Conservation (phyloP, 2,888 invertebrate species). For the Helleia helle region DNA sequence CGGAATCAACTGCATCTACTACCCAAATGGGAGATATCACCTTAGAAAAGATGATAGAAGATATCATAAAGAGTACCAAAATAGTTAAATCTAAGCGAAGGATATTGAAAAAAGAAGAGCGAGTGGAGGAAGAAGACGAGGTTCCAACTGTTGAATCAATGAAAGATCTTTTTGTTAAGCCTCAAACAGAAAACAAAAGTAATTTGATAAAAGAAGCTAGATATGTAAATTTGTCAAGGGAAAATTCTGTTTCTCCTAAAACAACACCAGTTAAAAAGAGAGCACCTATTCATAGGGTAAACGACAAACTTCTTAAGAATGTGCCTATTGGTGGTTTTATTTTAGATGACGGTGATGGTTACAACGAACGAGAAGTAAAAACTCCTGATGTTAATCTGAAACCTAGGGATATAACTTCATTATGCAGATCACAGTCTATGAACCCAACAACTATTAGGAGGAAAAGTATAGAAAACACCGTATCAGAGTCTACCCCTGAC, state of each 20-base stretch:
- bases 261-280: slow-evolving; percentile 46
- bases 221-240: slow-evolving; percentile 56
- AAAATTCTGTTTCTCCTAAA: slow-evolving; percentile 61
- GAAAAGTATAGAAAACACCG: slow-evolving; percentile 33
- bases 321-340: slow-evolving; percentile 63
- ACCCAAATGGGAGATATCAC: slow-evolving; percentile 70
- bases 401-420: slow-evolving; percentile 21
- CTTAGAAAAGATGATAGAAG: slow-evolving; percentile 76
- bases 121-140: slow-evolving; percentile 35
- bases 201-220: slow-evolving; percentile 60
- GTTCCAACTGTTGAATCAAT: slow-evolving; percentile 40
- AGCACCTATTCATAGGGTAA: slow-evolving; percentile 44
- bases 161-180: slow-evolving; percentile 57
- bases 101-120: slow-evolving; percentile 38
- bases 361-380: slow-evolving; percentile 65
- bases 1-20: slow-evolving; percentile 62
- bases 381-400: slow-evolving; percentile 51
- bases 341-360: slow-evolving; percentile 61
- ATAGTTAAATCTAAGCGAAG: slow-evolving; percentile 57
- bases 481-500: slow-evolving; percentile 57
- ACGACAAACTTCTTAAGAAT: slow-evolving; percentile 52
- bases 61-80: slow-evolving; percentile 74
- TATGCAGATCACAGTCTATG: slow-evolving; percentile 56
- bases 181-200: slow-evolving; percentile 52
- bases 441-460: slow-evolving; percentile 33